Base-by-base conservation (phyloP, 2,888 invertebrate species). In the Argynnis bischoffii region DNA sequence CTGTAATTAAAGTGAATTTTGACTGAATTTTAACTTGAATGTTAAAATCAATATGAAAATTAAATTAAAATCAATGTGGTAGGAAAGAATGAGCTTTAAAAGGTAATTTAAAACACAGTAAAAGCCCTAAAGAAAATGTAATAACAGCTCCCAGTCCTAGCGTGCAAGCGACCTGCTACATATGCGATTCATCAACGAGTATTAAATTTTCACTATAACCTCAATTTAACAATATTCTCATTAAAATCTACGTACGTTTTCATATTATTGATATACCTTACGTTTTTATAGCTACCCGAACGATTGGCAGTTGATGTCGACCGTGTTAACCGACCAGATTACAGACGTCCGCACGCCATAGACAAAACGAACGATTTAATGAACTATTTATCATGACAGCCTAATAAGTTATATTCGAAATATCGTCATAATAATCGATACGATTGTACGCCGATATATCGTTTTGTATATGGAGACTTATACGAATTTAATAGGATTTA, bases 151-250 rank as follows among this genome's bases (percentile, higher is more conserved):
- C 56, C 65, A 63, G 54, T 69, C 57, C 55, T 70, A 70, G 69
- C 69, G 67, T 71, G 69, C 59, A 73, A 72, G 73, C 70, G 79
- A 78, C 69, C 69, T 65, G 75, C 11, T 41, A 41, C 35, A 41
- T 82, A 86, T 79, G 84, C 78, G 84, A 85, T 86, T 83, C 81
- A 81, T 86, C 80, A 90, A 91, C 89, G 89, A 88, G 82, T 89
- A 88, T 90, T 91, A 90, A 90, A 90, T 90, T 90, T 90, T 89
- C 78, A 85, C 89, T 91, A 90, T 87, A 89, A 86, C 83, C 79
- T 87, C 87, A 85, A 80, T 89, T 88, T 86, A 91, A 91, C 88
- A 90, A 90, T 88, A 84, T 84, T 80, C 74, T 80, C 81, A 87
- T 87, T 87, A 72, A 84, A 82, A 69, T 81, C 89, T 90, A 91